Evolutionary conservation across 2,797 vertebrate species (phyloP).

Genomic region (Enteromius radiatus): DNA sequence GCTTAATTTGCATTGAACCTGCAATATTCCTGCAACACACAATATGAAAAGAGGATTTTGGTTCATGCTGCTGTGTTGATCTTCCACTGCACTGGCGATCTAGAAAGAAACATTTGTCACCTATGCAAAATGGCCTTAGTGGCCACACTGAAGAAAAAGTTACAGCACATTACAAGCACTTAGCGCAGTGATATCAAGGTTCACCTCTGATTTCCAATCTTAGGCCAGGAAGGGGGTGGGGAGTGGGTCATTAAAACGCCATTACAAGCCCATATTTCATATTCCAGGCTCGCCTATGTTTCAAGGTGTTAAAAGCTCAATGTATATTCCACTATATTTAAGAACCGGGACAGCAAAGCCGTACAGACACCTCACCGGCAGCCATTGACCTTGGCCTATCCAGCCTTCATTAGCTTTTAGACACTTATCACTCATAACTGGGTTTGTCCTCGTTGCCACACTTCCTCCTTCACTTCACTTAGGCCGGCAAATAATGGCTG

Average conservation of each 20-base stretch:
- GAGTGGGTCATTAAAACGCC: conserved; percentile 87
- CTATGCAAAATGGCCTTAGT: conserved; percentile 79
- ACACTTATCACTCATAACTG: conserved; percentile 90
- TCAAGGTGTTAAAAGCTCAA: conserved; percentile 89
- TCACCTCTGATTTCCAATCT: conserved; percentile 87
- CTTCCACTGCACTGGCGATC: conserved; percentile 26
- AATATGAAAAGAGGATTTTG: conserved; percentile 33
- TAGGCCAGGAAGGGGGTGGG: conserved; percentile 80
- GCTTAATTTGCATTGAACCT: background rate
- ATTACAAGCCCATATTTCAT: conserved; percentile 88
- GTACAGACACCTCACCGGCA: conserved; percentile 80
- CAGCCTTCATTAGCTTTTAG: conserved; percentile 89
- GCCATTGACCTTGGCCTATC: conserved; percentile 86
- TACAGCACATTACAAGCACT: conserved; percentile 87
- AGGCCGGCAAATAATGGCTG: conserved; percentile 85
- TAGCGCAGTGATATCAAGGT: conserved; percentile 85
- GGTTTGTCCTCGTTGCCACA: conserved; percentile 83
- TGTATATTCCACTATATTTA: conserved; percentile 86
- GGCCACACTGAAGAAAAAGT: conserved; percentile 79
- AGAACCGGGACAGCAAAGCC: conserved; percentile 79
- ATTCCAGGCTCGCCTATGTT: conserved; percentile 82
- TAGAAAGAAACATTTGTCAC: conserved; percentile 75
- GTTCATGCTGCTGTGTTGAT: conserved; percentile 18
- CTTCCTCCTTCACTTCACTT: conserved; percentile 87
- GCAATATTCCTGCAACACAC: conserved; percentile 2